Base-by-base conservation (phyloP, 2,113 vertebrate genomes). In the Pristiophorus japonicus region DNA sequence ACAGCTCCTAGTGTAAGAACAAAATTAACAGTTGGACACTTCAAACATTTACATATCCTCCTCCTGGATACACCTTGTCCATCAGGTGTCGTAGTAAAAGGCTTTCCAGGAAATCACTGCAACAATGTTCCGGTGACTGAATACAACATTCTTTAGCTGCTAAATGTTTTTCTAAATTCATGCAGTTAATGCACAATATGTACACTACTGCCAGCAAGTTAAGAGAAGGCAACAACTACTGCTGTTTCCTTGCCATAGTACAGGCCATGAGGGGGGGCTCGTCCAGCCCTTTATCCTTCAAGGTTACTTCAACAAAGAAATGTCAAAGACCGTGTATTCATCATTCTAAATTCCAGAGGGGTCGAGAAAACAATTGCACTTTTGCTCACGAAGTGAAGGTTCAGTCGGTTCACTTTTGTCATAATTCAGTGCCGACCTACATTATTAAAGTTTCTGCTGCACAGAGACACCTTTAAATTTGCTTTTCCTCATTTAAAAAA, bases 111-210 rank as follows among this genome's bases (percentile, higher is more conserved):
- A 70, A 70, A 34, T 94, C 93, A 94, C 42, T 94, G 93, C 63
- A 94, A 73, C 93, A 94, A 91, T 30, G 92, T 47, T 67, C 92
- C 22, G 63, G 92, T 66, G 65, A 94, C 63, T 27, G 92, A 90
- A 62, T 90, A 90, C 92, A 94, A 94, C 63, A 94, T 94, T 47
- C 93, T 94, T 70, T 94, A n/a, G 42, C 93, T 94, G 93, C 66
- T 73, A 94, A 70, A 51, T 73, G 42, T 70, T 94, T 70, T 73
- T 94, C 66, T 30, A 47, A 67, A 94, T 73, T 51, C 42, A 94
- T 34, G 93, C 93, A 94, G 93, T 70, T 51, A 67, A 94, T 94
- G 66, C 66, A 94, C 93, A 94, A 94, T 94, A 94, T 51, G 65
- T 94, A 47, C 45, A 73, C 45, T 34, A 51, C 42, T 94, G 93